Conservation (phyloP, 2,797 vertebrate species). For the Neostethus bicornis region DNA sequence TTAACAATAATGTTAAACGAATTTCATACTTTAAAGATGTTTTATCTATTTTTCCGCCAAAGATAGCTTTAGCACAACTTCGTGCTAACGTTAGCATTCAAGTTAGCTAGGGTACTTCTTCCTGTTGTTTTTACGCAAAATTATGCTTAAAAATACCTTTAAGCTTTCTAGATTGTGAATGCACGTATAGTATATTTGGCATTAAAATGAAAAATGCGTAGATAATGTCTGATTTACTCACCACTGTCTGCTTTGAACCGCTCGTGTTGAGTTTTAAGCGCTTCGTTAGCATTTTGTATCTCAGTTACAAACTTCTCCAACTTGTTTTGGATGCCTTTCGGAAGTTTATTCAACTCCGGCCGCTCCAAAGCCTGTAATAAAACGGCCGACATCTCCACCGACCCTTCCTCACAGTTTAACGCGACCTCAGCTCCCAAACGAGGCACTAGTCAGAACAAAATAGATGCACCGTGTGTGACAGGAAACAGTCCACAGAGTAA, state of each 20-base stretch:
- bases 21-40: not conserved
- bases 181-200: not conserved
- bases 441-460: no score
- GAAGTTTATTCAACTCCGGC: constrained; percentile 88
- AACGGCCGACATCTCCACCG: constrained; percentile 86
- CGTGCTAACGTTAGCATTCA: constrained; percentile 23
- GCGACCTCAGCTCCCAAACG: not conserved
- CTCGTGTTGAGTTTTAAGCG: constrained; percentile 86
- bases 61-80: constrained; percentile 36
- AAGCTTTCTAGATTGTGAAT: fast-evolving
- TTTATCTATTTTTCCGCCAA: not conserved
- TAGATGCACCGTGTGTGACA: no score
- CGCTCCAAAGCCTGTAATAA: constrained; percentile 90
- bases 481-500: fast-evolving
- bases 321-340: constrained; percentile 89
- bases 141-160: fast-evolving
- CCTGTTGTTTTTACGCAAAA: not conserved
- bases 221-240: constrained; percentile 56
- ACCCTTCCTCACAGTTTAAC: not conserved
- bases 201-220: fast-evolving
- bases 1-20: no score
- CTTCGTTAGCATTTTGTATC: constrained; percentile 88
- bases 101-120: not conserved
- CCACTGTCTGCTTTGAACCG: constrained; percentile 91
- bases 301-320: constrained; percentile 90